A percentile compares a stretch with the other conserved stretches of the same genome.
Evolutionary conservation across 2,797 vertebrate species (phyloP).

Genomic region (Avahi laniger): DNA sequence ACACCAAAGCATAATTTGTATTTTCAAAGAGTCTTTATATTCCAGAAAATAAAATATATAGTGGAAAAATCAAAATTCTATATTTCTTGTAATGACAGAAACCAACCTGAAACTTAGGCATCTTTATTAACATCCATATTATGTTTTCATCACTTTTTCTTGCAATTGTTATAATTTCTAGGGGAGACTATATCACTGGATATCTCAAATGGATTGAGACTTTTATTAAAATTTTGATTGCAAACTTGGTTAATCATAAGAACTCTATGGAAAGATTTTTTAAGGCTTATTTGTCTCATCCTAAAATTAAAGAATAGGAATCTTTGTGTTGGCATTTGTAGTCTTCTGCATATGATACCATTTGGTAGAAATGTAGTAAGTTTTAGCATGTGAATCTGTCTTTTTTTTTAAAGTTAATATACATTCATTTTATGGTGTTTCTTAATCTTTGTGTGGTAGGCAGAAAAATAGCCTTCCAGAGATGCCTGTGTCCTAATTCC

Average conservation of each 20-base stretch:
- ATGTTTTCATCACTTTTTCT: neutral
- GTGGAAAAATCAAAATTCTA: neutral
- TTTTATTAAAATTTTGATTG: neutral
- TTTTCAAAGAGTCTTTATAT: neutral
- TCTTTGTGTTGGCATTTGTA: neutral
- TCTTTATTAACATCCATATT: neutral
- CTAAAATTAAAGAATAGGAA: neutral
- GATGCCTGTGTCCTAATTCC: neutral
- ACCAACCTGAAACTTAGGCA: neutral
- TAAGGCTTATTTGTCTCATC: neutral
- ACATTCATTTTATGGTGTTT: neutral
- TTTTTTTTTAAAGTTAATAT: neutral
- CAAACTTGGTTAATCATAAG: neutral
- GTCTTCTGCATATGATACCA: neutral
- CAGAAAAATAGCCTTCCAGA: neutral
- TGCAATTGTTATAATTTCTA: neutral
- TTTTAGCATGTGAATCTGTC: neutral
- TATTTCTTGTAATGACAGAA: neutral
- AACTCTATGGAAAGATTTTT: neutral
- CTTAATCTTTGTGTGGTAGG: neutral
- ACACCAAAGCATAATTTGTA: neutral
- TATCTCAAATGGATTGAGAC: neutral
- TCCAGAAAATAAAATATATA: neutral
- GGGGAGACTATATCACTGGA: neutral
- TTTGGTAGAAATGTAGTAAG: neutral